Evolutionary conservation across 1,140 invertebrate genomes (phyloP).

Genomic region (Latrodectus geometricus): DNA sequence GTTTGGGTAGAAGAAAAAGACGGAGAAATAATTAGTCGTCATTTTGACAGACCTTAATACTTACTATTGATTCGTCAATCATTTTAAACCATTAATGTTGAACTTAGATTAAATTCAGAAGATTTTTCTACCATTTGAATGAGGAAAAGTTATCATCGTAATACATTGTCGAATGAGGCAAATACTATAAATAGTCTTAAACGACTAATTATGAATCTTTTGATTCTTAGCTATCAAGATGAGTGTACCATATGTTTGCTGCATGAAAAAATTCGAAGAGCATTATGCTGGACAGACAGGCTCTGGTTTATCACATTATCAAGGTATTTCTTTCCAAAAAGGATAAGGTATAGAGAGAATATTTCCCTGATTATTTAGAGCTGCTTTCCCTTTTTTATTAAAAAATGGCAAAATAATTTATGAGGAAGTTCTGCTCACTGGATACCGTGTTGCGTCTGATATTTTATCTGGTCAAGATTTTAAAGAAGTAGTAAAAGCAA

Average conservation of each 20-base stretch:
- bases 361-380: not conserved
- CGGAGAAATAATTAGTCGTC: not conserved
- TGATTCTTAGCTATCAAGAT: not conserved
- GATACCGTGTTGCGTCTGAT: not conserved
- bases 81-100: no score
- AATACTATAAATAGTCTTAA: not conserved
- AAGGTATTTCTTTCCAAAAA: no score
- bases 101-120: no score
- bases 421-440: not conserved
- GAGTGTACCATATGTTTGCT: constrained; percentile 2
- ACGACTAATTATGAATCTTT: no score
- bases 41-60: not conserved
- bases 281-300: not conserved
- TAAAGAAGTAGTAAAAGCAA: no score
- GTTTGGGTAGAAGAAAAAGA: not conserved
- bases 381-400: not conserved
- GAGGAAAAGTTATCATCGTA: not conserved
- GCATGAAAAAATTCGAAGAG: not conserved
- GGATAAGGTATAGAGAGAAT: not conserved
- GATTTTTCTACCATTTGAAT: not conserved
- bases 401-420: not conserved
- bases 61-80: no score
- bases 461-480: no score
- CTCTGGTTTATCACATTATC: not conserved
- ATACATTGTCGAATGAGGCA: not conserved